These are phyloP conservation scores for Andrena bicolor DNA, from an alignment of 2,888 invertebrate genomes.

Conservation along the genomic window DNA sequence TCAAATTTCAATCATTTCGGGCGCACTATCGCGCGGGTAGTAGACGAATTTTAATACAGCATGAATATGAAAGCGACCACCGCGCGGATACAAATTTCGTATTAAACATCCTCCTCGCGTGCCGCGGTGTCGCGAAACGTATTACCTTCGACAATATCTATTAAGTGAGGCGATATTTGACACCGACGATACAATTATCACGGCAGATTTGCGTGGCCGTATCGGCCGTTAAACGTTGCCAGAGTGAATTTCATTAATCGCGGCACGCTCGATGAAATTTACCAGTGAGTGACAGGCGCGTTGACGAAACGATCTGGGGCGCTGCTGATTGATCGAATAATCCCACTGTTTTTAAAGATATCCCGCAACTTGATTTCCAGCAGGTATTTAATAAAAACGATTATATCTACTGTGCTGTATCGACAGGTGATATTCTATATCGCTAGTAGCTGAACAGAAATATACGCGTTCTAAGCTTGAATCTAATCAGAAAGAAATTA, in stretches of 20 bases:
- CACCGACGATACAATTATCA: slow-evolving; percentile 48
- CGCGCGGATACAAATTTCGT: slow-evolving; percentile 54
- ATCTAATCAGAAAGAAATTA: too few species aligned
- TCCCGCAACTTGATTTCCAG: too few species aligned
- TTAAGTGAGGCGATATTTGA: slow-evolving; percentile 45
- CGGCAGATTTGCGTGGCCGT: slow-evolving; percentile 36
- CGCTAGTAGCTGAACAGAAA: too few species aligned
- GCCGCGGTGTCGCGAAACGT: slow-evolving; percentile 23
- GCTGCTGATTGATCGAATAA: background rate
- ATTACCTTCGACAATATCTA: slow-evolving; percentile 55
- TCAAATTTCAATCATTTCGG: slow-evolving; percentile 55
- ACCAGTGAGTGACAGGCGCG: slow-evolving; percentile 9
- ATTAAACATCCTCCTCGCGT: slow-evolving; percentile 38
- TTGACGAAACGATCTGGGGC: background rate
- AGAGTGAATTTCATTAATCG: slow-evolving; percentile 26
- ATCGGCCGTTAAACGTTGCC: slow-evolving; percentile 1
- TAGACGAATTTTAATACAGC: slow-evolving; percentile 57
- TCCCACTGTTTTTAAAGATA: background rate
- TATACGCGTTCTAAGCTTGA: too few species aligned
- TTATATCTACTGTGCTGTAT: too few species aligned
- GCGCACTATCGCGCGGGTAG: background rate
- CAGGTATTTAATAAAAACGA: too few species aligned
- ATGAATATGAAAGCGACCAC: slow-evolving; percentile 56
- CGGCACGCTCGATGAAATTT: background rate
- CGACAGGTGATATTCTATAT: too few species aligned